Evolutionary conservation across 2,797 vertebrate genomes (phyloP), one percentile per base, ranked within the genome.

Genomic region (Myioborus melanocephalus): DNA sequence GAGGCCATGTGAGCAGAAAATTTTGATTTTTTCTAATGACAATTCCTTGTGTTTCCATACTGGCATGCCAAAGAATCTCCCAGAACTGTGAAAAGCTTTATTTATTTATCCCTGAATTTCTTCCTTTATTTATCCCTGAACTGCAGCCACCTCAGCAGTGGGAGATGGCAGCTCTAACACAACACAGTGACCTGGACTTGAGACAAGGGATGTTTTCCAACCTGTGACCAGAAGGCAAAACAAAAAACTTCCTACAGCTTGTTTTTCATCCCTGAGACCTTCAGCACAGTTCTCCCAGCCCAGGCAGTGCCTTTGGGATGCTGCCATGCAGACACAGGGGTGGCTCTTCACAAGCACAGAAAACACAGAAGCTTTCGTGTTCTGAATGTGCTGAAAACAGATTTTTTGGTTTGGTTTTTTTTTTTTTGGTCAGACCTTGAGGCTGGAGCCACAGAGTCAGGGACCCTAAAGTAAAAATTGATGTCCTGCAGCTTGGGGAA

Each of bases 1-100:
- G 77, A 68, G 73, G 85, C 85, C 37, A 28, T 59, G 63, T 55
- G 59, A 92, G 47, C 78, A 65, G 71, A 70, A 89, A 65, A 87
- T 35, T 86, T 59, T 20, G 37, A 83, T 28, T 23, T 88, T 88
- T 91, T 61, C 65, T 86, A 61, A 79, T 41, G 70, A 77, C 79
- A 85, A 18, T 46, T 50, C 20, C 64, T 53, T 43, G 17, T 66
- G 59, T 64, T 83, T 72, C 68, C n/a, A 9, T 2, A 23, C 19
- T 35, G 28, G 26, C 64, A 61, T 2, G n/a, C 41, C 56, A 43
- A 70, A 84, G 76, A 70, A 63, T 19, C 27, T 30, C 82, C 52
- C 61, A 53, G 52, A 77, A 35, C 3, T 35, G 30, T 30, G 61
- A 49, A 60, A 26, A 8, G 0, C n/a, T 15, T 55, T 7, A 21